phyloP scores from a whole-genome alignment of 2,888 invertebrate species.

The Eurytoma californica region DNA sequence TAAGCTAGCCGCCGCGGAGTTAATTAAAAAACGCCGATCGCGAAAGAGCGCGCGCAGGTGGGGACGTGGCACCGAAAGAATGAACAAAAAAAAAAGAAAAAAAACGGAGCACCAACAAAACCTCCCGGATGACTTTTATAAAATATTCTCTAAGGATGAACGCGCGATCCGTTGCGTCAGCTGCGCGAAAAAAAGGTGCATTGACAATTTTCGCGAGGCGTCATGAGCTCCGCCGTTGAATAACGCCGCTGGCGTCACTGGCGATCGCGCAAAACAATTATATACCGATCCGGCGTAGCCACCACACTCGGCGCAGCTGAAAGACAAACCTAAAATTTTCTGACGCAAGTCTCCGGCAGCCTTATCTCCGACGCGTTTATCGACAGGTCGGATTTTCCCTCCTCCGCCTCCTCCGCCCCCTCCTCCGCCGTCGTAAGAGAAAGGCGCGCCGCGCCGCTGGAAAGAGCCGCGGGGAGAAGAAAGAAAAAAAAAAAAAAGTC shows the following conservation, averaged over 20 bases:
- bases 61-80: too few species aligned
- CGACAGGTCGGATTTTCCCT: neutral
- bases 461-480: neutral
- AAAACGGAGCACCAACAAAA: too few species aligned
- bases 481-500: neutral
- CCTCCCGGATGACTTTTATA: too few species aligned
- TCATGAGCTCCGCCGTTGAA: slow-evolving; percentile 26
- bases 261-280: slow-evolving; percentile 13
- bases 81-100: too few species aligned
- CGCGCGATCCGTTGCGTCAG: too few species aligned
- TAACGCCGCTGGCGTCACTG: slow-evolving; percentile 23
- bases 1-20: too few species aligned
- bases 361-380: slow-evolving; percentile 6
- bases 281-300: slow-evolving; percentile 11
- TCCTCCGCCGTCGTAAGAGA: neutral
- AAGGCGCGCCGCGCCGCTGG: neutral
- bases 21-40: too few species aligned
- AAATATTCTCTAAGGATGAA: too few species aligned
- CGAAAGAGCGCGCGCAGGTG: too few species aligned
- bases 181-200: neutral
- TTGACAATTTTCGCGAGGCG: slow-evolving; percentile 34
- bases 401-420: neutral
- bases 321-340: slow-evolving; percentile 17
- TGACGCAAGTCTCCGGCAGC: slow-evolving; percentile 8
- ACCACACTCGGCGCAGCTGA: neutral